Evolutionary conservation across 2,113 vertebrate species (phyloP), one percentile per base, ranked within the genome.

Genomic region (Neoarius graeffei): DNA sequence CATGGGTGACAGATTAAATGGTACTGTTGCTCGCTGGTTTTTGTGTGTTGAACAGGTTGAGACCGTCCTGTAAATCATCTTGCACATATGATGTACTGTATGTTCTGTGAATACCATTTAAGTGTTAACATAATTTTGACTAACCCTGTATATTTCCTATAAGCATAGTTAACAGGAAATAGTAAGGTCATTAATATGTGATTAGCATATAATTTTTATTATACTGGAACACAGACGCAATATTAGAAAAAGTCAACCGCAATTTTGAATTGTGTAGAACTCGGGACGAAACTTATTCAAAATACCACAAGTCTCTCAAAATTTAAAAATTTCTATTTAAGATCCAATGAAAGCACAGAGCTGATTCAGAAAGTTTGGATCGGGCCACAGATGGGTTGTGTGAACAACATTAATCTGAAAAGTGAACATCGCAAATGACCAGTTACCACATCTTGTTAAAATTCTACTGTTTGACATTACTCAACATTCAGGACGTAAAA

Each of bases 401-500:
- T 42, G 77, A 69, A 79, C 19, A 84, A 59, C 60, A 79, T 66
- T 84, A 25, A 59, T 59, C 67, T 56, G 27, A 56, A 80, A 66
- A 7, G 67, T 25, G 5, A 86, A 79, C 56, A 81, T 80, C 10
- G 25, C 62, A 81, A 67, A 25, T 59, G 52, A 81, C 77, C 64
- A 59, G 77, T 71, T 56, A 81, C 62, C n/a, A 64, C 7, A 52
- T 59, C 50, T 69, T 11, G 42, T 52, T 77, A 52, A 27, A 64
- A 52, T 25, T 77, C 19, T 50, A 64, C 57, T 52, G 80, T 54
- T 71, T 81, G 62, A 86, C 52, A 54, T 81, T 80, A 81, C 27
- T 86, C 52, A 81, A 87, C 85, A 89, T 84, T 80, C 71, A 87
- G 82, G 27, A 89, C 35, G 25, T 52, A 77, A 87, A 71, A 86